These are phyloP conservation scores for Paramisgurnus dabryanus DNA, from an alignment of 2,113 vertebrate genomes.

Conservation along the genomic window DNA sequence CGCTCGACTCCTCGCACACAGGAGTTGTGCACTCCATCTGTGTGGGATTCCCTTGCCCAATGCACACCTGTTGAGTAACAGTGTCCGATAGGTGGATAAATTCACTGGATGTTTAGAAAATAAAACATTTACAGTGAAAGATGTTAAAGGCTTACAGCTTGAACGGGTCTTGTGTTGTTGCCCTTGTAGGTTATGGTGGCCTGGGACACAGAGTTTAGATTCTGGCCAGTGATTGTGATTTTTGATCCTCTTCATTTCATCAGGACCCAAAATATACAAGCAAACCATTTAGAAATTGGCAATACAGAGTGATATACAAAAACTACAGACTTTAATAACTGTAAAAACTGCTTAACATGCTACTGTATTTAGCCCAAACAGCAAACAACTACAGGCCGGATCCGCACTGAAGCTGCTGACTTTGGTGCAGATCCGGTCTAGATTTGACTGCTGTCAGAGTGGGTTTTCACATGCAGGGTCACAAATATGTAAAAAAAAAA, in stretches of 20 bases:
- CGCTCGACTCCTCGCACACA: constrained; percentile 71
- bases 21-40: constrained; percentile 80
- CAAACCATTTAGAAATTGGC: not conserved
- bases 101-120: not conserved
- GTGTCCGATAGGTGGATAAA: no score
- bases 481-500: not conserved
- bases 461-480: no score
- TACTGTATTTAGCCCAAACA: no score
- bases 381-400: no score
- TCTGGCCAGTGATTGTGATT: constrained; percentile 79
- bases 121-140: not conserved
- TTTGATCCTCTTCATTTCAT: constrained; percentile 76
- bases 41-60: constrained; percentile 56
- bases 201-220: constrained; percentile 80
- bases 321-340: no score
- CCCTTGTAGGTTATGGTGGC: constrained; percentile 68
- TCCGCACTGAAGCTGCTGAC: no score
- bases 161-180: constrained; percentile 25
- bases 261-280: not conserved
- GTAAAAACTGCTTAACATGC: no score
- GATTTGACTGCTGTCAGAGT: no score
- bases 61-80: constrained; percentile 72
- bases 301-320: no score
- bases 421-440: no score
- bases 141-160: constrained; percentile 40